Conservation (phyloP, 2,888 invertebrate species). For the Diarsia rubi region DNA sequence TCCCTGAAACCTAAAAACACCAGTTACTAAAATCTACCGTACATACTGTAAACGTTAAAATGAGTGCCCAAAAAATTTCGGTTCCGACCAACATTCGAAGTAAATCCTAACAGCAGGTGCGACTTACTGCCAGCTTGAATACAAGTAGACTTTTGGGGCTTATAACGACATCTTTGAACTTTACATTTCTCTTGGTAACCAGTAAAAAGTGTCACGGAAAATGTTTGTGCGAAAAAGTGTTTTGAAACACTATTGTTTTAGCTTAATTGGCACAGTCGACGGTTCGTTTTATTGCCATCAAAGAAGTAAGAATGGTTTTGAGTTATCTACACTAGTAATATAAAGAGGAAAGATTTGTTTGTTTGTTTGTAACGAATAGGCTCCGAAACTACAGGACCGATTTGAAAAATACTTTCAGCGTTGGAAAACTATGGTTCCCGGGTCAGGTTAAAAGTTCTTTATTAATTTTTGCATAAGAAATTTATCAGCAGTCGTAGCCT, state of each 20-base stretch:
- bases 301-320: neutral
- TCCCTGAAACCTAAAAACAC: neutral
- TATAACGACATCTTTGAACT: slow-evolving; percentile 66
- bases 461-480: too few species aligned
- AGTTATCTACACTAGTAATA: too few species aligned
- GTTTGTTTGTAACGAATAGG: too few species aligned
- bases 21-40: slow-evolving; percentile 9
- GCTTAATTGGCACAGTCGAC: neutral
- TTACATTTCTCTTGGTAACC: slow-evolving; percentile 50
- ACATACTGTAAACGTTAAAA: slow-evolving; percentile 34
- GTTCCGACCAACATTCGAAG: slow-evolving; percentile 56
- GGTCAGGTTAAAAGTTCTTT: too few species aligned
- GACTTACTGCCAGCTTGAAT: slow-evolving; percentile 59
- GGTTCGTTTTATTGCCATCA: neutral
- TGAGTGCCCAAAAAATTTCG: slow-evolving; percentile 49
- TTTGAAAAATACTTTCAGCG: too few species aligned
- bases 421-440: too few species aligned
- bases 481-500: too few species aligned
- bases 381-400: too few species aligned
- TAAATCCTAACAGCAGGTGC: slow-evolving; percentile 67
- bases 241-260: slow-evolving; percentile 13
- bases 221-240: slow-evolving; percentile 25
- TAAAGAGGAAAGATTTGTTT: too few species aligned
- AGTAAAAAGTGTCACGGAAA: slow-evolving; percentile 50
- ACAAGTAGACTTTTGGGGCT: slow-evolving; percentile 64